Conservation (phyloP, 2,113 vertebrate species). For the Danionella cerebrum region DNA sequence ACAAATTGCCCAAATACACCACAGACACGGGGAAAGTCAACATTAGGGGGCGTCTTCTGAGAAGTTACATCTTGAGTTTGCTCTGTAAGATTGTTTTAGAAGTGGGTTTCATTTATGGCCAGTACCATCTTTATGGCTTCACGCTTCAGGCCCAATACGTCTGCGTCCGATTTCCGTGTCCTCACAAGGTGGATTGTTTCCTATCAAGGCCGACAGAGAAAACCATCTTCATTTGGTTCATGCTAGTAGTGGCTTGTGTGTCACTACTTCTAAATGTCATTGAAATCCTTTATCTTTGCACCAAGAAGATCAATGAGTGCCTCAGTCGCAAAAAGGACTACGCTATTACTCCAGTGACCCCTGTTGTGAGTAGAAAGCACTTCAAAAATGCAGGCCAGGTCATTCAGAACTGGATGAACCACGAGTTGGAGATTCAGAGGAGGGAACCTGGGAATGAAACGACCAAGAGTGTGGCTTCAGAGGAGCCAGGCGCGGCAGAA, state of each 20-base stretch:
- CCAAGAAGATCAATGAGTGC: constrained; percentile 77
- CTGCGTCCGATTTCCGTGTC: constrained; percentile 80
- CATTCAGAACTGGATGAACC: constrained; percentile 69
- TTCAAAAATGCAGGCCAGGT: constrained; percentile 52
- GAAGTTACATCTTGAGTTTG: constrained; percentile 84
- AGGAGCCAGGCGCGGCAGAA: constrained; percentile 42
- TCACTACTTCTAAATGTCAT: constrained; percentile 82
- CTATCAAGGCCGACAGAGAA: constrained; percentile 94
- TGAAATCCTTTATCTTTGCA: constrained; percentile 84
- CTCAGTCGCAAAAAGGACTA: constrained; percentile 65
- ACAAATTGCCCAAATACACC: constrained; percentile 68
- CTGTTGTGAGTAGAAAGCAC: constrained; percentile 37
- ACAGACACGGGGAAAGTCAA: constrained; percentile 78
- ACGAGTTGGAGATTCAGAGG: constrained; percentile 58
- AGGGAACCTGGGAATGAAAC: constrained; percentile 45
- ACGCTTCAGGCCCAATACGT: constrained; percentile 74
- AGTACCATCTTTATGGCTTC: constrained; percentile 89
- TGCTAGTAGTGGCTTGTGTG: constrained; percentile 83
- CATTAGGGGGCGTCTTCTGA: constrained; percentile 79
- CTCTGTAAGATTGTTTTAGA: constrained; percentile 85
- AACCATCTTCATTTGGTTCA: constrained; percentile 93
- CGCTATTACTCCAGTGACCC: constrained; percentile 61
- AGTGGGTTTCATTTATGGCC: constrained; percentile 81
- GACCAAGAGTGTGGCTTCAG: constrained; percentile 29
- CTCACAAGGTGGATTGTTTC: constrained; percentile 92